These are phyloP conservation scores for Dromiciops gliroides DNA, from an alignment of 2,113 vertebrate species.

Conservation along the genomic window DNA sequence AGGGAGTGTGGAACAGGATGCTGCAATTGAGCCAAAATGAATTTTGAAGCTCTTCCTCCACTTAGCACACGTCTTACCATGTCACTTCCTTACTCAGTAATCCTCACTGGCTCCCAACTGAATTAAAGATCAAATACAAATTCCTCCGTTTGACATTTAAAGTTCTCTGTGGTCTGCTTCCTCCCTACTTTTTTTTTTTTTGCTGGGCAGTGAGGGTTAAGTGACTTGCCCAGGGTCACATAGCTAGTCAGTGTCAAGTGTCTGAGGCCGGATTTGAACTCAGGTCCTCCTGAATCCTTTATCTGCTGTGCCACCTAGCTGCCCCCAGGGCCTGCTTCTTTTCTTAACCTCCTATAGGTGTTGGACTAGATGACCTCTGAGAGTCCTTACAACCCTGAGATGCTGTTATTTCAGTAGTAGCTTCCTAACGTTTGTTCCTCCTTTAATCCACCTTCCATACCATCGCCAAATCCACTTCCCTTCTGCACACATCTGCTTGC, in stretches of 20 bases:
- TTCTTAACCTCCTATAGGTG: not conserved
- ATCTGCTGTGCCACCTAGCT: too few species aligned
- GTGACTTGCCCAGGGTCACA: too few species aligned
- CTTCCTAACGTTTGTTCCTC: too few species aligned
- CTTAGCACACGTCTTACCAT: not conserved
- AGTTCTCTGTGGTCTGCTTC: not conserved
- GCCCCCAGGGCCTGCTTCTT: slow-evolving; percentile 4
- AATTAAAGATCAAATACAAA: not conserved
- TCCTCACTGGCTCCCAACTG: not conserved
- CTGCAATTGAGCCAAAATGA: slow-evolving; percentile 11
- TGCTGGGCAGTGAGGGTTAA: too few species aligned
- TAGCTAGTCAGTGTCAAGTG: too few species aligned
- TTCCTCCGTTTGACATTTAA: not conserved
- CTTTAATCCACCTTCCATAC: too few species aligned
- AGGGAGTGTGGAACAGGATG: slow-evolving; percentile 17
- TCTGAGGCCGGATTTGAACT: too few species aligned
- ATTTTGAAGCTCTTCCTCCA: slow-evolving; percentile 40
- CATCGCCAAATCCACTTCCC: not conserved
- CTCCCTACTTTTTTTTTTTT: not conserved
- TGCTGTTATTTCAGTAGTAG: not conserved
- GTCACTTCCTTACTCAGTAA: not conserved
- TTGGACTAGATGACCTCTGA: not conserved
- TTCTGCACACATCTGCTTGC: not conserved
- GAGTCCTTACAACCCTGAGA: not conserved
- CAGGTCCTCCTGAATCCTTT: too few species aligned